phyloP scores from a whole-genome alignment of 2,113 vertebrate genomes.

The Neogale vison region DNA sequence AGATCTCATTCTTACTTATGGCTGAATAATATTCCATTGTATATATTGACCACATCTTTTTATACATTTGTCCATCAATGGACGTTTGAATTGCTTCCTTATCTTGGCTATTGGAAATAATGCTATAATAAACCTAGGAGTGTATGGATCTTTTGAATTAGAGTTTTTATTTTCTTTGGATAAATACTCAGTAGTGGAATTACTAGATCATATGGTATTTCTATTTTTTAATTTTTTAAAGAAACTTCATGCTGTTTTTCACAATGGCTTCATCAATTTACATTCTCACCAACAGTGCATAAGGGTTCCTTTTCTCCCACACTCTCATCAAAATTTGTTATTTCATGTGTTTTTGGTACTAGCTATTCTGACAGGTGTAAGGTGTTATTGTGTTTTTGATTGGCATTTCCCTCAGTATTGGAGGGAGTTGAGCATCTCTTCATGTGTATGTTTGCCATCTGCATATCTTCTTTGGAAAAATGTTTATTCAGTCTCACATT shows the following conservation, averaged over 20 bases:
- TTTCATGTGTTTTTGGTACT: background rate
- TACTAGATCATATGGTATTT: background rate
- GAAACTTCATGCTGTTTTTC: background rate
- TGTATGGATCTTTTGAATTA: background rate
- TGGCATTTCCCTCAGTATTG: background rate
- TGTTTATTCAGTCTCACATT: background rate
- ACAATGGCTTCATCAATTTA: background rate
- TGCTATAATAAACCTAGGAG: background rate
- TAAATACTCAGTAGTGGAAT: background rate
- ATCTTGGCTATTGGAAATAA: background rate
- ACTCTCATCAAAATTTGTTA: background rate
- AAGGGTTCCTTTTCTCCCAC: background rate
- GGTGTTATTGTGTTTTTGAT: background rate
- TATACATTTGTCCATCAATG: background rate
- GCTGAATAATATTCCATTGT: background rate
- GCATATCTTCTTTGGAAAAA: background rate
- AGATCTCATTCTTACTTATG: background rate
- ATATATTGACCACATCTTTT: background rate
- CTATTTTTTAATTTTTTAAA: constrained; percentile 21
- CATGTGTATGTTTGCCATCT: background rate
- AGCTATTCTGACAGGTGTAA: background rate
- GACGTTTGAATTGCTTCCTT: background rate
- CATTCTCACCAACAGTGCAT: background rate
- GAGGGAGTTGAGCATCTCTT: background rate
- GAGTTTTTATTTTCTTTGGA: background rate